A percentile compares a stretch with the other conserved stretches of the same genome.
Evolutionary conservation across 2,888 invertebrate genomes (phyloP).

Genomic region (Cyclophora punctaria): DNA sequence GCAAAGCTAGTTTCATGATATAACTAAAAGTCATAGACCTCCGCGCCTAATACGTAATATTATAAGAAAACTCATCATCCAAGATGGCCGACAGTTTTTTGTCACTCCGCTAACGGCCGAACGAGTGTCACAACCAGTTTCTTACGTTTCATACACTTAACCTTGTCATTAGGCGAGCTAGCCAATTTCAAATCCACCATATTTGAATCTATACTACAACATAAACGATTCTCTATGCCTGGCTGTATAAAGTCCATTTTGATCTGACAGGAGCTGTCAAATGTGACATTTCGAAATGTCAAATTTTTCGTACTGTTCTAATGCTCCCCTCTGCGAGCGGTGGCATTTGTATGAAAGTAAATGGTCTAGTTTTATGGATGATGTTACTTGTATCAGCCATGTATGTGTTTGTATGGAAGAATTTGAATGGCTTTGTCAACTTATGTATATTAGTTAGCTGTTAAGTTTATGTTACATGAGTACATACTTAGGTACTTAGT

Average conservation of each 20-base stretch:
- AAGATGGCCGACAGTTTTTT: constrained; percentile 55
- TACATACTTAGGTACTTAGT: too few relatives aligned
- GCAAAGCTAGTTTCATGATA: too few relatives aligned
- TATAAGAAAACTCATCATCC: constrained; percentile 49
- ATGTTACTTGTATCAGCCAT: too few relatives aligned
- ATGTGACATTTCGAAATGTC: constrained; percentile 20
- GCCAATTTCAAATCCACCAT: constrained; percentile 41
- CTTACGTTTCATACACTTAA: constrained; percentile 51
- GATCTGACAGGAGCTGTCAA: not conserved
- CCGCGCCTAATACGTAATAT: constrained; percentile 25
- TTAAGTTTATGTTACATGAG: too few relatives aligned
- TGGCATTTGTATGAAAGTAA: constrained; percentile 27
- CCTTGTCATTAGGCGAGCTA: constrained; percentile 61
- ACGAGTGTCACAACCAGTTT: constrained; percentile 56
- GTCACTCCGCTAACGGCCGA: constrained; percentile 51
- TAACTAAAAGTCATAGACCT: not conserved
- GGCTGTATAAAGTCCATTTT: too few relatives aligned
- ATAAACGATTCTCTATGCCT: not conserved
- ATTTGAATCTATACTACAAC: constrained; percentile 3
- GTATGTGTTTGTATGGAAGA: too few relatives aligned
- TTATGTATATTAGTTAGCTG: too few relatives aligned
- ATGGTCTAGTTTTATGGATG: constrained; percentile 11
- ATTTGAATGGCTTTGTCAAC: too few relatives aligned
- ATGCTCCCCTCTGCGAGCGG: constrained; percentile 32
- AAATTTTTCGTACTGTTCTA: constrained; percentile 38